Percentiles rank a stretch among this genome's conserved stretches.
phyloP scores from a whole-genome alignment of 2,888 invertebrate species.

The Furcula furcula region DNA sequence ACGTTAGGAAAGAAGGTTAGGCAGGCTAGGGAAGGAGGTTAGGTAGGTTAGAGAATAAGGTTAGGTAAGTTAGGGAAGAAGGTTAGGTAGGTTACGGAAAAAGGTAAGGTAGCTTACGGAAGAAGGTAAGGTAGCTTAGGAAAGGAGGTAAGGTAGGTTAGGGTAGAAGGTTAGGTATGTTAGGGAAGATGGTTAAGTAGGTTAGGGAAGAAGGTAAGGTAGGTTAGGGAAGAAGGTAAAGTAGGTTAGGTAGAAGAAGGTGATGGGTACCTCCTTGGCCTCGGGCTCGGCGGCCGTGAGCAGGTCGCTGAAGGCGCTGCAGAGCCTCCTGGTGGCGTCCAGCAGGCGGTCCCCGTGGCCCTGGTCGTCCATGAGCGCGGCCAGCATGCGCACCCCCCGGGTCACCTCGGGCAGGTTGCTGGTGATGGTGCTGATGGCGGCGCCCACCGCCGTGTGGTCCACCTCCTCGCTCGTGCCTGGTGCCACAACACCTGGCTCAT shows the following conservation, averaged over 20 bases:
- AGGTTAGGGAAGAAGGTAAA: background rate
- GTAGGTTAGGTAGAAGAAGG: no score
- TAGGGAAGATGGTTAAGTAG: no score
- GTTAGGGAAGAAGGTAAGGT: no score
- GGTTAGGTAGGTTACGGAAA: no score
- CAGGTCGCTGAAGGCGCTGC: conserved; percentile 96
- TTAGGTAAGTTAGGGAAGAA: no score
- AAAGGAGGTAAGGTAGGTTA: background rate
- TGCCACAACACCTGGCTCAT: conserved; percentile 7
- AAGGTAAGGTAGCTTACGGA: no score
- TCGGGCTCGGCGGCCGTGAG: conserved; percentile 98
- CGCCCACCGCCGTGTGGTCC: conserved; percentile 97
- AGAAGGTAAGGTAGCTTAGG: no score
- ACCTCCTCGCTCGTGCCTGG: conserved; percentile 92
- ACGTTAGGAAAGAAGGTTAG: no score
- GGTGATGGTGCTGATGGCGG: conserved; percentile 98
- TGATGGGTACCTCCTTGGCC: conserved; percentile 88
- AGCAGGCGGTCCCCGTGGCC: conserved; percentile 91
- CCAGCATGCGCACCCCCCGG: conserved; percentile 95
- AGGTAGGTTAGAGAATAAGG: no score
- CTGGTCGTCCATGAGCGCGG: conserved; percentile 95
- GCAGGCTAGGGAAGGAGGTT: no score
- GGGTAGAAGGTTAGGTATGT: no score
- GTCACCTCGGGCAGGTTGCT: conserved; percentile 98
- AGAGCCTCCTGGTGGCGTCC: conserved; percentile 95